A percentile compares a stretch with the other conserved stretches of the same genome.
phyloP scores from a whole-genome alignment of 2,113 vertebrate genomes.

The Diphyllodes magnificus region DNA sequence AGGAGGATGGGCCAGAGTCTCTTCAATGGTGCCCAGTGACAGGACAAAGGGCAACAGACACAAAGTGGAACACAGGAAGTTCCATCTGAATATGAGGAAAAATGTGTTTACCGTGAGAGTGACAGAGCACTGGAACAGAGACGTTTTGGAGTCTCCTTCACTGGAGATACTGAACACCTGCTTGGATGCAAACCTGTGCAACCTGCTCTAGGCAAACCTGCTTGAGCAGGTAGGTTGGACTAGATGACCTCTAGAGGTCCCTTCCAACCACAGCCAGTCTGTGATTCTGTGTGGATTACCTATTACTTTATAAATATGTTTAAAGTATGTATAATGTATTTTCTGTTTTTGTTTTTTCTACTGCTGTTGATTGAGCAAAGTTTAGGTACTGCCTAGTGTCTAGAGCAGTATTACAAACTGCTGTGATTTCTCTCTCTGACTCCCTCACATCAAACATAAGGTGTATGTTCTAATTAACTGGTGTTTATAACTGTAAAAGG shows the following conservation, averaged over 20 bases:
- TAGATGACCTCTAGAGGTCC: background rate
- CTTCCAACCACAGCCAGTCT: background rate
- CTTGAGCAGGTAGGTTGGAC: background rate
- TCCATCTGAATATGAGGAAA: background rate
- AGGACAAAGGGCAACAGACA: background rate
- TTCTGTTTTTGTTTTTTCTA: background rate
- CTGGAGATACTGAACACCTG: background rate
- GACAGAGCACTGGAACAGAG: background rate
- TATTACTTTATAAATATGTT: background rate
- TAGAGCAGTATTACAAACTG: background rate
- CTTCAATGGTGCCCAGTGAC: background rate
- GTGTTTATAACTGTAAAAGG: background rate
- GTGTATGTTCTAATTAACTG: background rate
- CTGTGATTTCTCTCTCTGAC: background rate
- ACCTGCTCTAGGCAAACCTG: background rate
- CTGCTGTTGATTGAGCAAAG: background rate
- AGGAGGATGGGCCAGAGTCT: background rate
- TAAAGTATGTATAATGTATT: background rate
- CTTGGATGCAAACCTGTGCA: background rate
- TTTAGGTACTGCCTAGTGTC: background rate
- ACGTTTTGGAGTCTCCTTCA: background rate
- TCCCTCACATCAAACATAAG: background rate
- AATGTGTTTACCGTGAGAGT: background rate
- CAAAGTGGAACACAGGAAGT: background rate
- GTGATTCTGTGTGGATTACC: background rate